Evolutionary conservation across 1,140 invertebrate genomes (phyloP), one percentile per base, ranked within the genome.

Genomic region (Sminthurides bifidus): DNA sequence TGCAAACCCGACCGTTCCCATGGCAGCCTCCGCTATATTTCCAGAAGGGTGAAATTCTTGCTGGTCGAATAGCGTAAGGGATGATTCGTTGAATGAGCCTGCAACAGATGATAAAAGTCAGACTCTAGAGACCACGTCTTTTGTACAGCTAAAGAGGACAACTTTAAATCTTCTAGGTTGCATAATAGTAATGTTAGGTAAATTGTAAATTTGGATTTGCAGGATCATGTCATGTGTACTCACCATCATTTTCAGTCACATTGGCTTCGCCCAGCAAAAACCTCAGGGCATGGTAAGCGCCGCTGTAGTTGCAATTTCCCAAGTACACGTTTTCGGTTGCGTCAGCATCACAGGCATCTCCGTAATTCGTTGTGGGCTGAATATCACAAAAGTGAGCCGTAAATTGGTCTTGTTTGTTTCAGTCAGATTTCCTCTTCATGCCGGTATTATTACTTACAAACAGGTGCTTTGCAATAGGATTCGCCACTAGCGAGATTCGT

Each of bases 291-390:
- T 49, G 17, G 23, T 41, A 57, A 19, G 51, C 43, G 29, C 54
- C 54, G 0, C 50, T 38, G 21, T 61, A 61, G 41, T 54, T 44
- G 31, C 59, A 61, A 23, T 54, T 57, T 33, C 59, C 59, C 4
- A 61, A 29, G 41, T 61, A 61, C 6, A 29, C 30, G 19, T 48
- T 54, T 8, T 57, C 10, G 0, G n/a, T 27, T 30, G 55, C 59
- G 38, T 56, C 51, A 30, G 49, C 27, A n/a, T 53, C 29, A 29
- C 59, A 61, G 37, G 43, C 23, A n/a, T 46, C 37, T 23, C 59
- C 59, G 24, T 17, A 61, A 38, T 52, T 43, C 8, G 19, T 23
- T 5, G 55, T 61, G 29, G 59, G 59, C 59, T 61, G 23, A 33
- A 37, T 15, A n/a, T n/a, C n/a, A n/a, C n/a, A n/a, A n/a, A n/a